A percentile compares a stretch with the other conserved stretches of the same genome.
Evolutionary conservation across 1,140 invertebrate genomes (phyloP).

Genomic region (Macrosteles quadrilineatus): DNA sequence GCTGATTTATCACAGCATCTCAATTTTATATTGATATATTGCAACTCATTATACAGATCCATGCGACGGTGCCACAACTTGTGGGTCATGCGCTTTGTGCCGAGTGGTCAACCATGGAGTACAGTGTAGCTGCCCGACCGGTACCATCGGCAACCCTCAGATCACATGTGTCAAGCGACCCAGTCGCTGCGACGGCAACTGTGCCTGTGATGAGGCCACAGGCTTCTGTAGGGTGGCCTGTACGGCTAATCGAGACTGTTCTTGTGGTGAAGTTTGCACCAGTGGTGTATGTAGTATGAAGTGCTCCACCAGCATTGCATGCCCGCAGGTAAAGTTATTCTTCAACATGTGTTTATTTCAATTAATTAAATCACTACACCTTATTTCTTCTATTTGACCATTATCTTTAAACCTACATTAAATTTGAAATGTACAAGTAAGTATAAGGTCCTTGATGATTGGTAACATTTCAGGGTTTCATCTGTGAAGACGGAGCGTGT

Average conservation of each 20-base stretch:
- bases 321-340: conserved; percentile 49
- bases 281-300: conserved; percentile 62
- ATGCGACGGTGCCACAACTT: conserved; percentile 65
- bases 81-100: conserved; percentile 82
- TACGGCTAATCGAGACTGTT: conserved; percentile 64
- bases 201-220: conserved; percentile 70
- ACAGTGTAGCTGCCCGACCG: conserved; percentile 79
- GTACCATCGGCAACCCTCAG: conserved; percentile 78
- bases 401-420: too few relatives aligned
- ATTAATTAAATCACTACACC: too few relatives aligned
- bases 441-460: too few relatives aligned
- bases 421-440: too few relatives aligned
- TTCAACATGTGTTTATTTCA: too few relatives aligned
- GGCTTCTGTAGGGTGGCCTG: conserved; percentile 76
- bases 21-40: too few relatives aligned
- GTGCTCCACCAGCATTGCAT: conserved; percentile 57
- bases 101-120: conserved; percentile 78
- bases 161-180: conserved; percentile 68
- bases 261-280: conserved; percentile 71
- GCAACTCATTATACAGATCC: too few relatives aligned
- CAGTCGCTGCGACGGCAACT: conserved; percentile 64
- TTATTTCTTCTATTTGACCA: too few relatives aligned
- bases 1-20: too few relatives aligned
- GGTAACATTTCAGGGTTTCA: conserved; percentile 53
- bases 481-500: conserved; percentile 66